Conservation (phyloP, 2,113 vertebrate genomes). For the Mesembrinibis cayennensis region DNA sequence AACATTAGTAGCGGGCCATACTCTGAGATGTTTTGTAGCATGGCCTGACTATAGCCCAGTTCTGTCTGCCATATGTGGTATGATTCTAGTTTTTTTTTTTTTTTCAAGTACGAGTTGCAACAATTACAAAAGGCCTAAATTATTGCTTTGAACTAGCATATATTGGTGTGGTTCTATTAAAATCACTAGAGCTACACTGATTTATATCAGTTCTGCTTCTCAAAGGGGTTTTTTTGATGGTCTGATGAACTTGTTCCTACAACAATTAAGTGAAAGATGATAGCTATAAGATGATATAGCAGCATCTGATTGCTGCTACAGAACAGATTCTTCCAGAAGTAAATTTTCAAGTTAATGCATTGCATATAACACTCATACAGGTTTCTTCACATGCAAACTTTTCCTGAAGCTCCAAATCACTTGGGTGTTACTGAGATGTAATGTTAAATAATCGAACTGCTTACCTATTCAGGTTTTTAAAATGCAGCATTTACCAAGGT, state of each 20-base stretch:
- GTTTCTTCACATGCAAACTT: background rate
- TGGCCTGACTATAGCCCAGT: background rate
- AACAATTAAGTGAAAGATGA: background rate
- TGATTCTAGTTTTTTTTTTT: background rate
- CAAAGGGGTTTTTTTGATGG: background rate
- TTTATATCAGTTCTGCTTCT: background rate
- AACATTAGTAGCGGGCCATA: background rate
- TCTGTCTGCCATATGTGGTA: background rate
- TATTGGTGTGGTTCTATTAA: background rate
- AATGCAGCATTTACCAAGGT: background rate
- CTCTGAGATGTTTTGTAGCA: background rate
- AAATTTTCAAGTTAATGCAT: background rate
- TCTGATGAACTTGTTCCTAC: background rate
- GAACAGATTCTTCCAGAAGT: background rate
- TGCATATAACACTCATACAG: background rate
- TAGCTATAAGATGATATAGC: background rate
- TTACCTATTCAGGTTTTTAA: background rate
- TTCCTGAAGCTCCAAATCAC: background rate
- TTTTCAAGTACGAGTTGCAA: background rate
- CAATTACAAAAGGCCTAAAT: background rate
- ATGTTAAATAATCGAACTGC: background rate
- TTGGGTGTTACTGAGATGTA: background rate
- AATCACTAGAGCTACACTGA: background rate
- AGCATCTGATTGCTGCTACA: background rate
- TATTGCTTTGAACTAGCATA: background rate